A percentile compares a stretch with the other conserved stretches of the same genome.
Conservation (phyloP, 2,888 invertebrate genomes). For the Nebria salina region DNA sequence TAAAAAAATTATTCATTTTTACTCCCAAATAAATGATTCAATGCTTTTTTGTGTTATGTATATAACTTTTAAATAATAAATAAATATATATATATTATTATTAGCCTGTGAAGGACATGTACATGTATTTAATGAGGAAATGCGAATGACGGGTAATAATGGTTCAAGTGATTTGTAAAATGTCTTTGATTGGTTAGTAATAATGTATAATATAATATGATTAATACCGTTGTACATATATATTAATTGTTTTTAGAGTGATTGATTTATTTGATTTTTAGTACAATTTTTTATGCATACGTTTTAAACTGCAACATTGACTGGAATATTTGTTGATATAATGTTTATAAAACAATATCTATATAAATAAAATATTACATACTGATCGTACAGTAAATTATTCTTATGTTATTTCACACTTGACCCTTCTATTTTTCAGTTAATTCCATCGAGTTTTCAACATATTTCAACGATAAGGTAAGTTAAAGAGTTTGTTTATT, state of each 20-base stretch:
- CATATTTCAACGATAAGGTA: not conserved
- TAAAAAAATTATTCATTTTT: not conserved
- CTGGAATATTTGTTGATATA: slow-evolving; percentile 40
- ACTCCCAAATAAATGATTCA: not conserved
- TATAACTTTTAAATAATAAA: not conserved
- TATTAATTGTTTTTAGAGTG: not conserved
- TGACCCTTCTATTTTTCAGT: not conserved
- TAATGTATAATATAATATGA: not conserved
- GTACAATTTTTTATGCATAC: not conserved
- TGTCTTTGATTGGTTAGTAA: not conserved
- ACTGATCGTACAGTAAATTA: slow-evolving; percentile 9
- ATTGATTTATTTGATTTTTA: not conserved
- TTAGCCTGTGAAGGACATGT: not conserved
- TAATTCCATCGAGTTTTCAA: not conserved
- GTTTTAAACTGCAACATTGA: slow-evolving; percentile 4
- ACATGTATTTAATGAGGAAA: too few species aligned
- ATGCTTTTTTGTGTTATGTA: not conserved
- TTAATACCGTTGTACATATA: not conserved
- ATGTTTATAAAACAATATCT: slow-evolving; percentile 42
- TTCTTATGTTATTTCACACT: not conserved
- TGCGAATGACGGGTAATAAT: too few species aligned
- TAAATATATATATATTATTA: not conserved
- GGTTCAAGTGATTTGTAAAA: not conserved
- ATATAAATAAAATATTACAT: slow-evolving; percentile 35
- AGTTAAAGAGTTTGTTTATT: not conserved